phyloP scores from a whole-genome alignment of 2,888 invertebrate genomes.

The Automeris io region DNA sequence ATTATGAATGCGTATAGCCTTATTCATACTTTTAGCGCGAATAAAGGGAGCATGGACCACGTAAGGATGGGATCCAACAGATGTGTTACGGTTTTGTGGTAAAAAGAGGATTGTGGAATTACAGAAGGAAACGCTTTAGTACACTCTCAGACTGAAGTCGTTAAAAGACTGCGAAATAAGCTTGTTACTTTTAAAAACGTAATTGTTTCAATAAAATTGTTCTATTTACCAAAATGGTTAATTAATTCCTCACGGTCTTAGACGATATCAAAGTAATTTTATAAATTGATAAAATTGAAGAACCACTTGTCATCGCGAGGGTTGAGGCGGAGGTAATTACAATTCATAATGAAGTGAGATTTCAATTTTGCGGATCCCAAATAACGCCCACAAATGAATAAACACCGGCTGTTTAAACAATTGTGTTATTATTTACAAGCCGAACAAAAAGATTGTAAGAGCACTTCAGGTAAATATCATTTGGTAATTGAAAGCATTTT shows the following conservation, averaged over 20 bases:
- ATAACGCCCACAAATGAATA: background rate
- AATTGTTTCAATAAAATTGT: no score
- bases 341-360: background rate
- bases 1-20: no score
- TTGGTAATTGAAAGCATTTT: background rate
- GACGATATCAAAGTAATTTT: background rate
- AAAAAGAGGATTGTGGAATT: no score
- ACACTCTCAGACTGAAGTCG: no score
- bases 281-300: background rate
- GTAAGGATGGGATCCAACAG: no score
- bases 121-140: no score
- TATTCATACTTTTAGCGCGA: no score
- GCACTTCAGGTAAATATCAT: constrained; percentile 4
- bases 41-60: no score
- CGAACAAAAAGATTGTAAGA: constrained; percentile 11
- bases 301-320: background rate
- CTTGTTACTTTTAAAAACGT: no score
- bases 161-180: no score
- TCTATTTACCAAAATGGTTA: background rate
- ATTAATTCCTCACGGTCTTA: background rate
- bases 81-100: no score
- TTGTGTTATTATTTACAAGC: constrained; percentile 8
- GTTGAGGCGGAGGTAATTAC: background rate
- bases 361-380: background rate
- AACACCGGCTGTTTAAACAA: constrained; percentile 1